These are phyloP conservation scores for Lamprologus speciosus DNA, from an alignment of 2,113 vertebrate species.

Conservation along the genomic window DNA sequence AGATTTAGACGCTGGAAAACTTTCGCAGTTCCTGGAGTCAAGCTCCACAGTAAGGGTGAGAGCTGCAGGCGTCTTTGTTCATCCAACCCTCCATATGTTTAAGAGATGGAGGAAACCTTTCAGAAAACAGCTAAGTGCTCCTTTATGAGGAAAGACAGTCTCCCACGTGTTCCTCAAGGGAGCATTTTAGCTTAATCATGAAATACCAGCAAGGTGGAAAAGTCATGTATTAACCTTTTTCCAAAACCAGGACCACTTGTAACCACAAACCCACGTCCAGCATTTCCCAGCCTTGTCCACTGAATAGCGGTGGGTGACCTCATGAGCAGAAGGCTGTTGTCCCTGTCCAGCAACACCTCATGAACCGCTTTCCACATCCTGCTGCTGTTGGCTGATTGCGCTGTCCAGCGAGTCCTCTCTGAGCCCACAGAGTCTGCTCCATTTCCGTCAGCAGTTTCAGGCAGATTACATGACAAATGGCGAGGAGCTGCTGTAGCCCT, in stretches of 20 bases:
- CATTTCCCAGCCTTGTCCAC: background rate
- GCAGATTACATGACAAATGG: background rate
- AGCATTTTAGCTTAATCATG: background rate
- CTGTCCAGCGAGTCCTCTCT: background rate
- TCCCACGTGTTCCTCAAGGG: background rate
- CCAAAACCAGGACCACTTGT: slow-evolving; percentile 1
- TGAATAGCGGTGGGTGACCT: slow-evolving; percentile 27
- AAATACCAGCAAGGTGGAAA: slow-evolving; percentile 25
- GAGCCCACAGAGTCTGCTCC: slow-evolving; percentile 4
- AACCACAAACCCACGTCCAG: slow-evolving; percentile 5
- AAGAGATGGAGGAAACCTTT: background rate
- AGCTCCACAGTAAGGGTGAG: background rate
- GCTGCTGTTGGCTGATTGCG: slow-evolving; percentile 22
- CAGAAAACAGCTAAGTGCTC: background rate
- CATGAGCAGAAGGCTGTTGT: slow-evolving; percentile 40
- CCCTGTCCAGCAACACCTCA: slow-evolving; percentile 64
- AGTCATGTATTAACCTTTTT: slow-evolving; percentile 4
- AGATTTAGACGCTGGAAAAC: background rate
- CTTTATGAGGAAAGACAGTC: background rate
- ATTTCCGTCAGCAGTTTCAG: background rate
- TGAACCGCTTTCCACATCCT: slow-evolving; percentile 47
- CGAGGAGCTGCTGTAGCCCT: background rate
- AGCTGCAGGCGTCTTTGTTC: background rate
- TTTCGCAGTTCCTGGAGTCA: background rate
- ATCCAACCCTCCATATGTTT: background rate